phyloP scores from a whole-genome alignment of 23 tunicate genomes.

The Oikopleura dioica region DNA sequence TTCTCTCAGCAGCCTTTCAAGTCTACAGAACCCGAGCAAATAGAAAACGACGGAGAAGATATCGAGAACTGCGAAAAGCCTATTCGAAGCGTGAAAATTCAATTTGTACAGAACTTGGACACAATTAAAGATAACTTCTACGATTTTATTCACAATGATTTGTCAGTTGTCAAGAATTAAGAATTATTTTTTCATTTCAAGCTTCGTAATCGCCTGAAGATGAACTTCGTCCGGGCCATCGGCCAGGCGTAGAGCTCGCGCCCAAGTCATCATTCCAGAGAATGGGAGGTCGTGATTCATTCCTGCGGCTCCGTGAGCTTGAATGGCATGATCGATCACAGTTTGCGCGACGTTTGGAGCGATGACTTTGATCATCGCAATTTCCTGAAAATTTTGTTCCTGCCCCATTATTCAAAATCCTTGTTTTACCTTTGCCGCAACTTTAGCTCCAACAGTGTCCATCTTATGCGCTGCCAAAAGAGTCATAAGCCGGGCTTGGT shows the following conservation, averaged over 20 bases:
- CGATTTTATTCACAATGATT: no score
- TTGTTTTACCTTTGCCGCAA: conserved; percentile 45
- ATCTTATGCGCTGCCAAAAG: conserved; percentile 55
- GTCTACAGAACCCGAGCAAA: no score
- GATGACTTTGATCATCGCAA: conserved; percentile 91
- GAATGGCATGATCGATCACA: conserved; percentile 54
- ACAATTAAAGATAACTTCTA: no score
- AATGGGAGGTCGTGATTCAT: conserved; percentile 68
- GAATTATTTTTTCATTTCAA: conserved; percentile 55
- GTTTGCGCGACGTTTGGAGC: conserved; percentile 46
- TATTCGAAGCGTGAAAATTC: no score
- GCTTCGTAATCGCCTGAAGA: conserved; percentile 32
- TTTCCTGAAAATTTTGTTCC: conserved; percentile 21
- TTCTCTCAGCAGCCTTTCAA: no score
- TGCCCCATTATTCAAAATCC: background rate
- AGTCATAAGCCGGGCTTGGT: conserved; percentile 66
- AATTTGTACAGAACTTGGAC: no score
- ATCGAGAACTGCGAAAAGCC: no score
- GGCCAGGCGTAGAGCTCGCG: conserved; percentile 51
- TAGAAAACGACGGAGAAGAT: no score
- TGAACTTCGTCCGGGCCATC: conserved; percentile 99
- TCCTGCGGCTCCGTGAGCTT: conserved; percentile 83
- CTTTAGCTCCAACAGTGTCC: conserved; percentile 37
- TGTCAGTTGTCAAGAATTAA: no score
- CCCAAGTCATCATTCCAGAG: conserved; percentile 39